A percentile compares a stretch with the other conserved stretches of the same genome.
These are phyloP conservation scores for Galagoides demidoff DNA, from an alignment of 2,797 vertebrate species.

Conservation along the genomic window DNA sequence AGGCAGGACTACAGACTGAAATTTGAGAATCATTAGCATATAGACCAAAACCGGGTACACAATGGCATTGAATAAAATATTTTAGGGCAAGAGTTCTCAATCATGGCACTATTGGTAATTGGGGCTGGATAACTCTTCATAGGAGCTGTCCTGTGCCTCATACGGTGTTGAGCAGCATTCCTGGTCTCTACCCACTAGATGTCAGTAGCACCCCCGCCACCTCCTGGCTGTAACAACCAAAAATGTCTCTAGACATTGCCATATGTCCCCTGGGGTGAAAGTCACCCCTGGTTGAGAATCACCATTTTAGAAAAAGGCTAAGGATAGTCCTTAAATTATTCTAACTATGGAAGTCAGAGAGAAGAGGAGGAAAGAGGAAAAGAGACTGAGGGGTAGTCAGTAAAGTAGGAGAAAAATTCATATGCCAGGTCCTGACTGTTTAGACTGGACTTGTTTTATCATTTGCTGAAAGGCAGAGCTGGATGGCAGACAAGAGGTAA, in stretches of 20 bases:
- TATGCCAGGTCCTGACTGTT: not conserved
- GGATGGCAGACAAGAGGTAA: not conserved
- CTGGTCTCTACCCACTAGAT: not conserved
- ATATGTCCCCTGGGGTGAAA: not conserved
- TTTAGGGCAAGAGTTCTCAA: not conserved
- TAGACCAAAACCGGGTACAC: not conserved
- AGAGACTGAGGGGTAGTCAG: not conserved
- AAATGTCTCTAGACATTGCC: not conserved
- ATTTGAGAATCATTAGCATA: not conserved
- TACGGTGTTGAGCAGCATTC: not conserved
- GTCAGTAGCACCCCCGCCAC: not conserved
- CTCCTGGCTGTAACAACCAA: not conserved
- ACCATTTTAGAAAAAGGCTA: slow-evolving; percentile 4
- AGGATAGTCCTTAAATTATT: not conserved
- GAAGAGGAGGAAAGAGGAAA: not conserved
- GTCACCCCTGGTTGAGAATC: slow-evolving; percentile 11
- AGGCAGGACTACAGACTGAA: not conserved
- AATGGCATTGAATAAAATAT: not conserved
- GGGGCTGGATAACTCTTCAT: not conserved
- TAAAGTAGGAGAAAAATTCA: not conserved
- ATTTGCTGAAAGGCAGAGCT: not conserved
- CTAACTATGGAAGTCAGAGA: slow-evolving; percentile 12
- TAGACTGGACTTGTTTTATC: not conserved
- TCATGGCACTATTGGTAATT: not conserved
- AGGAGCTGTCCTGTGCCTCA: not conserved